Evolutionary conservation across 2,888 invertebrate genomes (phyloP), one percentile per base, ranked within the genome.

Genomic region (Epirrhoe alternata): DNA sequence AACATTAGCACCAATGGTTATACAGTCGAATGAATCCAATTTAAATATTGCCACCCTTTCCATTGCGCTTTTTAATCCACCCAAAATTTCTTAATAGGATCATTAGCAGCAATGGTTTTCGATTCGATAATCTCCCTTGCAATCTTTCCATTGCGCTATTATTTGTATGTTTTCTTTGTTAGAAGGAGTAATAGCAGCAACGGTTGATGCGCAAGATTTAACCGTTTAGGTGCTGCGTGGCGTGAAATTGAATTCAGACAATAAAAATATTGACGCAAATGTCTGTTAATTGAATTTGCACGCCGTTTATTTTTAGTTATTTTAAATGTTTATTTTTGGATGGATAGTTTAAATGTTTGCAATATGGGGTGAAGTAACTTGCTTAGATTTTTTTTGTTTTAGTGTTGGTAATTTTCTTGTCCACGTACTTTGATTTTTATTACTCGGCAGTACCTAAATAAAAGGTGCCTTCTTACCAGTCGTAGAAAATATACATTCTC

Each of bases 241-340:
- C 85, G 85, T 83, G 80, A 84, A 87, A 88, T 88, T 84, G 82
- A 81, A 81, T 85, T 80, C 74, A 72, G 73, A 73, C 72, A 81
- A 76, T 78, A 77, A 79, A 78, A 74, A 77, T 79, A 77, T 77
- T 80, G 80, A 78, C 74, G 79, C 76, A 79, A 80, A 47, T 55
- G 60, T 52, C 63, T 58, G 77, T 73, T 77, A 80, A 79, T 81
- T 79, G 74, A 73, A 75, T 79, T 79, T 74, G 71, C 75, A 72
- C 77, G 75, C 71, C 69, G 64, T 72, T 75, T 74, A 69, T 73
- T 69, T 74, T 61, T 65, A 60, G 66, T 64, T 68, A 58, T 66
- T 66, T 58, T 59, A 57, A 63, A 53, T 59, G 68, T 61, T 63
- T 67, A 64, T 71, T 64, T 49, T 61, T 38, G 24, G 24, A 24